Base-by-base conservation (phyloP, 2,888 invertebrate genomes). In the Hylaea fasciaria region DNA sequence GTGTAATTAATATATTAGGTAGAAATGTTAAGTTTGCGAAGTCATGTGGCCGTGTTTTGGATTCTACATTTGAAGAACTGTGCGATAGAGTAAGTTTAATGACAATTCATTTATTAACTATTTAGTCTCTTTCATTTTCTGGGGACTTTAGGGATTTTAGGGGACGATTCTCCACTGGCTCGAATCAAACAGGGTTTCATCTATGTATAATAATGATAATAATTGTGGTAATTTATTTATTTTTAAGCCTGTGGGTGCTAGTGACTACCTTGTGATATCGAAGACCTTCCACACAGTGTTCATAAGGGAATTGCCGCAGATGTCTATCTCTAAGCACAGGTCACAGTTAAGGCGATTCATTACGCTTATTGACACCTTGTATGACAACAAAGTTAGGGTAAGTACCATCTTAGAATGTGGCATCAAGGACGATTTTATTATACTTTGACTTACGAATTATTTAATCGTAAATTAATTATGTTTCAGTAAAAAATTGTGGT, bases 251-350 rank as follows among this genome's bases (percentile, higher is more conserved):
- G 91, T 99, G 39, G 99, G 98, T 72, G 98, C 99, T 10, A 96
- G 96, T 76, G 99, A 99, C 91, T 99, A 99, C 86, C 90, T 99
- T 62, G 96, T 97, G 79, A 94, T 99, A 77, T 95, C 97, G 5
- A 97, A 98, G 86, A 96, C 96, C 69, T 99, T 99, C 88, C 98
- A 99, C 81, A 98, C 98, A 14, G 95, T 99, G 41, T 95, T 99
- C 68, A 96, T 99, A 73, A 93, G 98, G 71, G 94, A 98, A 85
- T 93, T 99, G 49, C 99, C 98, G 0, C 95, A 95, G 78, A 89
- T 99, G 80, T 96, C 95, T 74, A 76, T 91, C 46, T 86, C 96
- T 44, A 94, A 93, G 69, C 91, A 95, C 45, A 95, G 97, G 83
- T 97, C 97, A n/a, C 97, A 97, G 86, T 95, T 98, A 52, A 93